Evolutionary conservation across 2,888 invertebrate species (phyloP), one percentile per base, ranked within the genome.

Genomic region (Platycheirus albimanus): DNA sequence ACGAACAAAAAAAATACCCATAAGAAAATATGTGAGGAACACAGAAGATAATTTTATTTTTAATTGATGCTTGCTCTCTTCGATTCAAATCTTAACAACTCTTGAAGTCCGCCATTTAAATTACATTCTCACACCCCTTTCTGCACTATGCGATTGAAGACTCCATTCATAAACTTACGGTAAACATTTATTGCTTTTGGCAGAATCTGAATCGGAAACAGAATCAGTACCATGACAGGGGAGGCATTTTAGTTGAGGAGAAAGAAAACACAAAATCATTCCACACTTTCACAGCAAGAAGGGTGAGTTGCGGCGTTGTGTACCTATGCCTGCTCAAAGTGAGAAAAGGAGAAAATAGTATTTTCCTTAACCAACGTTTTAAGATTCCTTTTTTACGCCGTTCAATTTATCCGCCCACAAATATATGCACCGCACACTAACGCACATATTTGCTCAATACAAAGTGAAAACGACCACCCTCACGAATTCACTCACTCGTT

Each of bases 381-480:
- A 83, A 78, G 76, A 76, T 61, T 70, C 61, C 61, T 77, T 83
- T 72, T 72, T 63, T 47, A 15, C 45, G 52, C 61, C 63, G 38
- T 47, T 67, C 77, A 83, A 77, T 77, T 38, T 77, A 83, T 78
- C 83, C 83, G 83, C 83, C 83, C 83, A 83, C 83, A 83, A 77
- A 77, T 83, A 66, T 76, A 81, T 81, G 70, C 58, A 66, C 52
- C 61, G 54, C 47, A 47, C 52, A 81, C 66, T 24, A 24, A 24
- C 24, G n/a, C n/a, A 24, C 24, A 24, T 24, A 24, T 24, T 24
- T 24, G 3, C 24, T 24, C 24, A 24, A 24, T 6, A 24, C 24
- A 24, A 24, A 3, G 3, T 24, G 24, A 24, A 4, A 3, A 24
- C 3, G 6, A 24, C 24, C 24, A 61, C 67, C 7, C 15, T 69